These are phyloP conservation scores for Papilio polyxenes DNA, from an alignment of 1,140 invertebrate species.

Conservation along the genomic window DNA sequence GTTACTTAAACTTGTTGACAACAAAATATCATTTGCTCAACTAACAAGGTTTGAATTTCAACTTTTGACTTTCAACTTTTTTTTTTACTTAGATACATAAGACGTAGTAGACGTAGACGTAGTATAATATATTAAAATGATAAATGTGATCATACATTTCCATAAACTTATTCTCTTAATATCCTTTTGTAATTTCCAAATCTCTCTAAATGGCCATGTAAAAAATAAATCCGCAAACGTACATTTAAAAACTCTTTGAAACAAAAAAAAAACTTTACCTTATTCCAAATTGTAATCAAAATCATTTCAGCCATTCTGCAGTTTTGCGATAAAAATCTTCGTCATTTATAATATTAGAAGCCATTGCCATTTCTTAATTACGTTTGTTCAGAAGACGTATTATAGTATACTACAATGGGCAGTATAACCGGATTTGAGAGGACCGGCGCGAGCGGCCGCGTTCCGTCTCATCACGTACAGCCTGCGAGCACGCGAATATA, in stretches of 20 bases:
- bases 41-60: neutral
- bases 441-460: constrained; percentile 53
- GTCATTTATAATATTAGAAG: neutral
- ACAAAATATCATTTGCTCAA: constrained; percentile 16
- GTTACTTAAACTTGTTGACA: constrained; percentile 15
- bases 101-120: neutral
- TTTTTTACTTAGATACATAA: neutral
- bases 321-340: no score
- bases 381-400: neutral
- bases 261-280: no score
- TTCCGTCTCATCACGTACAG: constrained; percentile 52
- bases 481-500: neutral
- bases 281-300: no score
- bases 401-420: constrained; percentile 49
- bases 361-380: neutral
- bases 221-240: no score
- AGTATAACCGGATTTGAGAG: constrained; percentile 65
- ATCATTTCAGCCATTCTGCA: no score
- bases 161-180: neutral
- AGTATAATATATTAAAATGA: neutral
- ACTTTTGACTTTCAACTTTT: neutral
- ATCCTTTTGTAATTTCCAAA: no score
- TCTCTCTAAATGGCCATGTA: no score
- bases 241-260: no score
- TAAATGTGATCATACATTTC: neutral